Evolutionary conservation across 2,113 vertebrate species (phyloP), one percentile per base, ranked within the genome.

Genomic region (Cavia aperea): DNA sequence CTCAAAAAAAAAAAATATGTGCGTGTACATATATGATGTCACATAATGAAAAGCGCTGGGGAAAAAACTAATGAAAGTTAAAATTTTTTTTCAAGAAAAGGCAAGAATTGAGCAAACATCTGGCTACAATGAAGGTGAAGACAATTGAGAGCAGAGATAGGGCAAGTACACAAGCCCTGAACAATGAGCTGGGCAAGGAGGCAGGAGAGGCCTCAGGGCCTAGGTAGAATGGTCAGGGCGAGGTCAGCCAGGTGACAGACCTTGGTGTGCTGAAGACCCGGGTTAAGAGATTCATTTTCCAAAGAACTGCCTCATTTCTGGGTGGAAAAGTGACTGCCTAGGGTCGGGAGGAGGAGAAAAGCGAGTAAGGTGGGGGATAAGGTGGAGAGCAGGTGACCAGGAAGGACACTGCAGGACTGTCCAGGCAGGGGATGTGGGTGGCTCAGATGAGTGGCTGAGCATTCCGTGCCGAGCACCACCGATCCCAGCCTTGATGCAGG

Each of bases 11-110:
- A 43, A 85, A 56, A 56, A 54, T 54, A 12, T 54, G 11, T 54
- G 11, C 3, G 49, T 54, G 11, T 56, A 31, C 4, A 31, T 31
- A 62, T 4, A 21, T 36, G 63, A 43, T 1, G 3, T 7, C 65
- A 29, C 10, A 11, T 16, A 21, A 15, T 65, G 54, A 54, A 60
- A 90, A 63, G 49, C 46, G 26, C 23, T 86, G 66, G 49, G 49
- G 23, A 43, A 54, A 81, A 83, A 39, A 66, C 21, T 31, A 49
- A 93, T 81, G n/a, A 49, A 81, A n/a, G 3, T 26, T 58, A n/a
- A 92, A 63, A 39, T 78, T 5, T 68, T 90, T 94, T 90, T 94
- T 87, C n/a, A 87, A 79, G 43, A 81, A 49, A 84, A 72, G 56
- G 15, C 33, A 88, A 89, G 56, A 65, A 68, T 0, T 83, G 65